Evolutionary conservation across 1,140 invertebrate species (phyloP).

Genomic region (Cepaea nemoralis): DNA sequence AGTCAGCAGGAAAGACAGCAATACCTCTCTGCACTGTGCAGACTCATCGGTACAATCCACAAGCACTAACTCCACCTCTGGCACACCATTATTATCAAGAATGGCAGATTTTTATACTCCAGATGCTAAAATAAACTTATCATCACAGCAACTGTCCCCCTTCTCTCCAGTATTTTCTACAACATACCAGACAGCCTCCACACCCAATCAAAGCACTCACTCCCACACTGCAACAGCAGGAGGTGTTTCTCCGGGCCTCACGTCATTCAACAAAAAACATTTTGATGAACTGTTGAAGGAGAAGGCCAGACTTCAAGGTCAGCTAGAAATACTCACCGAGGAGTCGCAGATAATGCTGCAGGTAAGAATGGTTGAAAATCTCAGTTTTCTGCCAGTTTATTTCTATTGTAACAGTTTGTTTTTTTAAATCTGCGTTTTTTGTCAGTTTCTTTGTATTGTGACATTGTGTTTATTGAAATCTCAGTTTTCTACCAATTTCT

Average conservation of each 20-base stretch:
- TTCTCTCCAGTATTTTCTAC: neutral
- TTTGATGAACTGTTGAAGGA: slow-evolving; percentile 63
- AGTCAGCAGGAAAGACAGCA: neutral
- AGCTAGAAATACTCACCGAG: slow-evolving; percentile 69
- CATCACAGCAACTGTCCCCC: neutral
- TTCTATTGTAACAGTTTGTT: no score
- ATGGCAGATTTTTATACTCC: neutral
- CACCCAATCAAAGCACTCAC: slow-evolving; percentile 2
- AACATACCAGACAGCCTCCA: neutral
- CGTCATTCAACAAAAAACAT: slow-evolving; percentile 35
- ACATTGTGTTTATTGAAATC: no score
- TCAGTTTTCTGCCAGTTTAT: no score
- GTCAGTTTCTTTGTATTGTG: no score
- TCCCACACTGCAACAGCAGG: neutral
- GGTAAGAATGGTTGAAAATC: no score
- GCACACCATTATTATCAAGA: neutral
- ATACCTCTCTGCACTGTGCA: neutral
- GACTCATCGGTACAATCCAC: neutral
- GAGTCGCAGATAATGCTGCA: slow-evolving; percentile 68
- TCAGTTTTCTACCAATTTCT: no score
- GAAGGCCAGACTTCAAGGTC: slow-evolving; percentile 72
- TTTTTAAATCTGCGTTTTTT: no score
- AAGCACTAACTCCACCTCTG: neutral
- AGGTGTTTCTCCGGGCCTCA: slow-evolving; percentile 15
- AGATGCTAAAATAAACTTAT: neutral